phyloP scores from a whole-genome alignment of 2,797 vertebrate species.

The Notolepis coatsorum region DNA sequence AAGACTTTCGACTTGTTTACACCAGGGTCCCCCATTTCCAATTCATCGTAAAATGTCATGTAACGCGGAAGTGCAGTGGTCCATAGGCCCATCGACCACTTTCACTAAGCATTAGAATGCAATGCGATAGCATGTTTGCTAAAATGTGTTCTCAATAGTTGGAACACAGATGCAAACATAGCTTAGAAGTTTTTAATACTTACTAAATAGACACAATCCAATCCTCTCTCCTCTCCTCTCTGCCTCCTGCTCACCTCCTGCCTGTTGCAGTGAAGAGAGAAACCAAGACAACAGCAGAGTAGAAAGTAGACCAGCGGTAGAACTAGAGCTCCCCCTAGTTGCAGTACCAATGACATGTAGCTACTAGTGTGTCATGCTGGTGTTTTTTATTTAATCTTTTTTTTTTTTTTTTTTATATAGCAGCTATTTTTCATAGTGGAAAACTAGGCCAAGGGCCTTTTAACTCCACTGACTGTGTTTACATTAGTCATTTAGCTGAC shows the following conservation, averaged over 20 bases:
- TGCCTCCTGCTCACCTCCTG: background rate
- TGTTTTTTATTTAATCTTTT: background rate
- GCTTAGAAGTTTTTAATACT: no score
- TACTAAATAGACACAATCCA: no score
- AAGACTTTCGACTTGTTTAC: no score
- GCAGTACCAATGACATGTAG: background rate
- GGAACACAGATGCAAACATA: no score
- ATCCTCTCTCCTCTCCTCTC: background rate
- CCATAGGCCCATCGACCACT: no score
- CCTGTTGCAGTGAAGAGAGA: conserved; percentile 26
- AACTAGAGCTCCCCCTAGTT: conserved; percentile 59
- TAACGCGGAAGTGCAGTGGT: no score
- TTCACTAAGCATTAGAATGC: no score
- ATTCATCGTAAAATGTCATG: no score
- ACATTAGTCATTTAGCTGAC: no score
- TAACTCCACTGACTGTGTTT: conserved; percentile 16
- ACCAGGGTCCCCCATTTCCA: no score
- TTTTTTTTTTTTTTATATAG: conserved; percentile 6
- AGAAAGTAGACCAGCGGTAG: conserved; percentile 26
- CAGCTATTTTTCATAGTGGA: conserved; percentile 41
- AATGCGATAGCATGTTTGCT: no score
- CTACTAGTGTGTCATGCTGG: background rate
- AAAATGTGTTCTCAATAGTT: no score
- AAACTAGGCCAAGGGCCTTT: conserved; percentile 67
- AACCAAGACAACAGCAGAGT: conserved; percentile 50